Conservation (phyloP, 2,888 invertebrate genomes). For the Folsomia manolachei region DNA sequence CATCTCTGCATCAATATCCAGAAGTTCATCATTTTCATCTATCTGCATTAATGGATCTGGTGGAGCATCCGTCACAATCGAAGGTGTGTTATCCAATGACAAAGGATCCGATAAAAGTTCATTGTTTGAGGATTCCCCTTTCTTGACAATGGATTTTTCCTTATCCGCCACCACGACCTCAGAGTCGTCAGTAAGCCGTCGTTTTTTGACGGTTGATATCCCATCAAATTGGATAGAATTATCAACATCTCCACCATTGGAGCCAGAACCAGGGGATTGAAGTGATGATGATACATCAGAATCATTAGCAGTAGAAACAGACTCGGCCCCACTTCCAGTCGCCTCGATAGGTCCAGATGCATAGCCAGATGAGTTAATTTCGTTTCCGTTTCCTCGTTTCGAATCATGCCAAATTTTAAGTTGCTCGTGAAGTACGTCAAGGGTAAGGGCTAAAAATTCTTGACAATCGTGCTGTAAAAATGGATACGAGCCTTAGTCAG, state of each 20-base stretch:
- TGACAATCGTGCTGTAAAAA: conserved; percentile 64
- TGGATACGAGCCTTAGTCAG: too few species aligned
- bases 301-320: neutral
- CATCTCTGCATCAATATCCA: conserved; percentile 17
- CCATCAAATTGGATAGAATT: neutral
- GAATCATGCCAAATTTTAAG: conserved; percentile 54
- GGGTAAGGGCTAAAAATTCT: conserved; percentile 63
- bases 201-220: neutral
- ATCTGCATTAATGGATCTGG: neutral
- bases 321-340: neutral
- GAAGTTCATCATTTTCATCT: conserved; percentile 13
- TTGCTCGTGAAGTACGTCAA: conserved; percentile 64
- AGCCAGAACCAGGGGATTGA: neutral
- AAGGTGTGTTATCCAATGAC: neutral
- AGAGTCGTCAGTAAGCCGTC: neutral
- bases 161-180: neutral
- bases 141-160: neutral
- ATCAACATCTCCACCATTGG: neutral
- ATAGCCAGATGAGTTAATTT: neutral
- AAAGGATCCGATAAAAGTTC: neutral
- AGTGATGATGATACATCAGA: neutral
- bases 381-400: neutral
- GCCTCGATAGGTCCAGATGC: neutral
- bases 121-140: neutral
- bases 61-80: too few species aligned